Evolutionary conservation across 2,888 invertebrate species (phyloP).

Genomic region (Cataglyphis cursor): DNA sequence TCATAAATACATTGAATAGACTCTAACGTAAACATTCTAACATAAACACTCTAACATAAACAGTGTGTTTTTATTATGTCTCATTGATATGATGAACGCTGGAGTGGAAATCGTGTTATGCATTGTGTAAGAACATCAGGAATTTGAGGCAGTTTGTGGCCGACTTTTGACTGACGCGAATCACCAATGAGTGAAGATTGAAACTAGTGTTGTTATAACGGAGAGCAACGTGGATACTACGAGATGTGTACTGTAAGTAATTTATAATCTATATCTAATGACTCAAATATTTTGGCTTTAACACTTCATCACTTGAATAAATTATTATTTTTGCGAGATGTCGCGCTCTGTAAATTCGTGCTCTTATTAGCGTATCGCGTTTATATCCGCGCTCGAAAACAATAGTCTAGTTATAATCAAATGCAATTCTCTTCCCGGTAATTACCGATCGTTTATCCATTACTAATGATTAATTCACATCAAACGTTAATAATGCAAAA

Average conservation of each 20-base stretch:
- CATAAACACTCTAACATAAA: too few species aligned
- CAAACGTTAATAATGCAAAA: conserved; percentile 46
- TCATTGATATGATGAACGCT: background rate
- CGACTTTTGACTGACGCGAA: background rate
- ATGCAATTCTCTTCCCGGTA: conserved; percentile 26
- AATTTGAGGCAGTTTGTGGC: background rate
- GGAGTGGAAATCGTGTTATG: background rate
- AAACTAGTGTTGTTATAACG: background rate
- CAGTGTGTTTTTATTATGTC: background rate
- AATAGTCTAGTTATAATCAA: conserved; percentile 33
- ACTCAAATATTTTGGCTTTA: background rate
- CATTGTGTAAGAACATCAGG: too few species aligned
- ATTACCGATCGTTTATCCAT: conserved; percentile 39
- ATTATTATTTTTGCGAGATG: background rate
- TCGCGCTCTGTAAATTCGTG: background rate
- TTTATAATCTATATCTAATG: background rate
- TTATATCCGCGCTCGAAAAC: background rate
- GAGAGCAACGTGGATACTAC: background rate
- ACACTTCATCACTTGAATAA: background rate
- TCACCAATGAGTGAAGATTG: background rate
- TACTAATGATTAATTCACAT: conserved; percentile 46
- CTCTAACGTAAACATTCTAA: background rate
- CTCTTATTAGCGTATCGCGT: conserved; percentile 10
- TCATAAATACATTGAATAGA: background rate
- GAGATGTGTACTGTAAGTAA: background rate